These are phyloP conservation scores for Torymus auratus DNA, from an alignment of 2,888 invertebrate species.

Conservation along the genomic window DNA sequence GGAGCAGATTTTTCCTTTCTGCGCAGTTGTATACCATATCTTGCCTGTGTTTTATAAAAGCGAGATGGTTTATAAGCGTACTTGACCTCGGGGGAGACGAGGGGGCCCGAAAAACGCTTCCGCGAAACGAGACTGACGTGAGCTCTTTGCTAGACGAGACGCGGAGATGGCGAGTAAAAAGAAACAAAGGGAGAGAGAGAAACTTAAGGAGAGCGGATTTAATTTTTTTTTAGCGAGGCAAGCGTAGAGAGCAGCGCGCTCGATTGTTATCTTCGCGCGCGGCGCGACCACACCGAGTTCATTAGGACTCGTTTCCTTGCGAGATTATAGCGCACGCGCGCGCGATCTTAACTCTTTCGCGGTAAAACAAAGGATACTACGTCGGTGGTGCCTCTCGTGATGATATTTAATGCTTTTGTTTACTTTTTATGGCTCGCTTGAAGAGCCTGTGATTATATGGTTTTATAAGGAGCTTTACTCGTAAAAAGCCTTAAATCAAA, in stretches of 20 bases:
- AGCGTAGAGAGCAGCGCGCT: constrained; percentile 10
- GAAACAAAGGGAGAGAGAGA: too few relatives aligned
- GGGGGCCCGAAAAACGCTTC: constrained; percentile 1
- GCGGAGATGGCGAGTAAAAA: background rate
- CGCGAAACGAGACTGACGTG: background rate
- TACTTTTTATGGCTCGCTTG: background rate
- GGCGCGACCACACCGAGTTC: constrained; percentile 54
- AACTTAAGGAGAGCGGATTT: background rate
- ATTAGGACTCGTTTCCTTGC: constrained; percentile 44
- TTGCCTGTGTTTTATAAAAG: too few relatives aligned
- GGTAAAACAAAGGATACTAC: constrained; percentile 45
- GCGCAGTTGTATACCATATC: too few relatives aligned
- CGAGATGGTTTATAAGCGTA: background rate
- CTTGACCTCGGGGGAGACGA: constrained; percentile 13
- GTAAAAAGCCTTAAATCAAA: background rate
- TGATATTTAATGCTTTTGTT: constrained; percentile 11
- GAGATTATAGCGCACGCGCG: constrained; percentile 18
- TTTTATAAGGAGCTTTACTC: too few relatives aligned
- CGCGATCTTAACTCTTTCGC: constrained; percentile 43
- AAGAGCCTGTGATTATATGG: too few relatives aligned
- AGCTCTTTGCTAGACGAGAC: background rate
- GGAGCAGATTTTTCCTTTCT: background rate
- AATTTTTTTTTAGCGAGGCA: constrained; percentile 22
- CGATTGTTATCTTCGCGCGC: constrained; percentile 49
- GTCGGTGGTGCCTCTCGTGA: constrained; percentile 1